Evolutionary conservation across 1,140 invertebrate genomes (phyloP).

Genomic region (Temnothorax longispinosus): DNA sequence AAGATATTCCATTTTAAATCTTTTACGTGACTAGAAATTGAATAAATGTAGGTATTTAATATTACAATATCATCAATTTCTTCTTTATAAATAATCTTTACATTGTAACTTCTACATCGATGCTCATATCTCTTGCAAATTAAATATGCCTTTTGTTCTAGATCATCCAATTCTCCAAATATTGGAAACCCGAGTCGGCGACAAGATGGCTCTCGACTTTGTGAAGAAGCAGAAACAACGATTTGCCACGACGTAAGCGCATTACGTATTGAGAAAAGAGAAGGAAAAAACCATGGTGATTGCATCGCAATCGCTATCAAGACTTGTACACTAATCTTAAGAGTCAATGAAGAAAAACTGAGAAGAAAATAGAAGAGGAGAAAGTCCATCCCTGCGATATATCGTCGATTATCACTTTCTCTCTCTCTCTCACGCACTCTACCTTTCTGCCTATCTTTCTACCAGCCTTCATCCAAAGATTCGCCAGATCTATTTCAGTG

Average conservation of each 20-base stretch:
- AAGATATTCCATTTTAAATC: background rate
- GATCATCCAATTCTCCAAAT: constrained; percentile 94
- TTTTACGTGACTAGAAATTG: background rate
- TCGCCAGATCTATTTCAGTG: constrained; percentile 67
- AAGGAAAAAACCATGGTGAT: constrained; percentile 10
- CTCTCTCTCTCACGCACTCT: constrained; percentile 24
- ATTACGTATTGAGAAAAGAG: background rate
- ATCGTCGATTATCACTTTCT: constrained; percentile 60
- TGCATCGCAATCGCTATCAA: constrained; percentile 15
- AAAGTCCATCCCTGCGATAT: constrained; percentile 54
- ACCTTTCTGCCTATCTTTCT: constrained; percentile 53
- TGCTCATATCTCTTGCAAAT: background rate
- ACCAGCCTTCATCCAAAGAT: constrained; percentile 41
- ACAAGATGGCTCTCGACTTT: constrained; percentile 95
- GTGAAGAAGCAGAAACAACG: constrained; percentile 93
- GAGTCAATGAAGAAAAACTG: constrained; percentile 35
- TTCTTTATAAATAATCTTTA: background rate
- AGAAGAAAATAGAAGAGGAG: constrained; percentile 15
- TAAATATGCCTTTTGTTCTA: constrained; percentile 79
- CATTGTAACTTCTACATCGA: background rate
- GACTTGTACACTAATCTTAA: constrained; percentile 45
- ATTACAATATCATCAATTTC: background rate
- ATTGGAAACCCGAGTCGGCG: constrained; percentile 92
- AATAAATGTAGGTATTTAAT: constrained; percentile 15
- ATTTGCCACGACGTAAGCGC: constrained; percentile 84